These are phyloP conservation scores for Sapajus apella DNA, from an alignment of 2,113 vertebrate genomes.

Conservation along the genomic window DNA sequence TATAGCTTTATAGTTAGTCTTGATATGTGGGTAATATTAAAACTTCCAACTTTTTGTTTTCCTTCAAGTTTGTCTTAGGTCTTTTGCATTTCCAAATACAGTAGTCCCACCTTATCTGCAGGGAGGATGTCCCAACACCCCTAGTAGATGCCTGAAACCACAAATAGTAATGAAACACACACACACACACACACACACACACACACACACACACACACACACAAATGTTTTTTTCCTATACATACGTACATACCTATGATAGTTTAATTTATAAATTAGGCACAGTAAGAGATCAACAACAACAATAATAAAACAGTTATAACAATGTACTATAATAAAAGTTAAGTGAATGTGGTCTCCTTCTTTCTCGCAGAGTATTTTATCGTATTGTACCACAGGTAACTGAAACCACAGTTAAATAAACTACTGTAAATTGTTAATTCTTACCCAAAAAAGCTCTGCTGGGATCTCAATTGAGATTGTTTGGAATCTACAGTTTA, in stretches of 20 bases:
- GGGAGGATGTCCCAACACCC: neutral
- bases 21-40: neutral
- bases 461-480: neutral
- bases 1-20: neutral
- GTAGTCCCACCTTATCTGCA: neutral
- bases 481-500: neutral
- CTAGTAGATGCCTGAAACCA: neutral
- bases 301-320: neutral
- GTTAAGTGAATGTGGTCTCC: neutral
- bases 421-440: neutral
- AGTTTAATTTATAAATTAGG: neutral
- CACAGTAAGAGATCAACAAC: neutral
- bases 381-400: neutral
- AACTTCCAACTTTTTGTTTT: neutral
- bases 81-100: neutral
- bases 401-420: neutral
- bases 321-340: neutral
- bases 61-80: neutral
- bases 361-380: neutral
- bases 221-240: neutral
- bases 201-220: too few relatives aligned
- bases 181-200: too few relatives aligned
- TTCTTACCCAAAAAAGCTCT: neutral
- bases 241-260: neutral
- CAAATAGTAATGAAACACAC: neutral